These are phyloP conservation scores for Catajapyx aquilonaris DNA, from an alignment of 1,140 invertebrate species.

Conservation along the genomic window DNA sequence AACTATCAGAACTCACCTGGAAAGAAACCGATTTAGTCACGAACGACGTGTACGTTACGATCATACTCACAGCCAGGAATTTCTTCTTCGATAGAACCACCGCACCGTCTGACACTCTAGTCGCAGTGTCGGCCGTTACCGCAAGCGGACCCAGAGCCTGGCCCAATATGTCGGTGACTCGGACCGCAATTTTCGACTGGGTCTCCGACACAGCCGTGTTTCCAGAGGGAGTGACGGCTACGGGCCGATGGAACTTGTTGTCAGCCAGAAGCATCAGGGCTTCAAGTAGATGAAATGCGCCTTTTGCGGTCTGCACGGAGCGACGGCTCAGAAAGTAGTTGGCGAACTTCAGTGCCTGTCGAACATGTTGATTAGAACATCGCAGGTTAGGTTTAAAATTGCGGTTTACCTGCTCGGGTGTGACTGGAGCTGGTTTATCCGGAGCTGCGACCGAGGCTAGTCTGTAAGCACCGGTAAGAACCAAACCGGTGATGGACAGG, in stretches of 20 bases:
- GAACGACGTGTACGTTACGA: too few relatives aligned
- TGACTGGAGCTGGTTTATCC: constrained; percentile 47
- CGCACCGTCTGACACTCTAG: constrained; percentile 45
- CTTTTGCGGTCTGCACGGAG: constrained; percentile 67
- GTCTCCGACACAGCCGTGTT: constrained; percentile 43
- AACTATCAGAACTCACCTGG: too few relatives aligned
- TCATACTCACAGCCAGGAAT: too few relatives aligned
- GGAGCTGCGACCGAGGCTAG: constrained; percentile 40
- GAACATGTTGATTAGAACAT: too few relatives aligned
- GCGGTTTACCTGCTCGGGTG: constrained; percentile 54
- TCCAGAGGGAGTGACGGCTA: constrained; percentile 54
- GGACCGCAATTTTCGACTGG: constrained; percentile 46
- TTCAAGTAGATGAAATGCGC: constrained; percentile 54
- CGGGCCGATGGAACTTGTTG: constrained; percentile 43
- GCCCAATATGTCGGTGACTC: constrained; percentile 69
- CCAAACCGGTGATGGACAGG: constrained; percentile 25
- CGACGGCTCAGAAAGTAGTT: constrained; percentile 79
- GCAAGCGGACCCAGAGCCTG: constrained; percentile 40
- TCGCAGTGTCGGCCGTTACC: constrained; percentile 52
- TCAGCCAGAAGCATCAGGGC: constrained; percentile 45
- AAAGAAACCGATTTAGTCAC: constrained; percentile 10
- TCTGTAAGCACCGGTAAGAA: constrained; percentile 51
- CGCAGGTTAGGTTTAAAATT: too few relatives aligned
- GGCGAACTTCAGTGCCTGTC: constrained; percentile 69
- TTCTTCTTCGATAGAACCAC: constrained; percentile 47